Evolutionary conservation across 2,888 invertebrate genomes (phyloP).

Genomic region (Aphodius sticticus): DNA sequence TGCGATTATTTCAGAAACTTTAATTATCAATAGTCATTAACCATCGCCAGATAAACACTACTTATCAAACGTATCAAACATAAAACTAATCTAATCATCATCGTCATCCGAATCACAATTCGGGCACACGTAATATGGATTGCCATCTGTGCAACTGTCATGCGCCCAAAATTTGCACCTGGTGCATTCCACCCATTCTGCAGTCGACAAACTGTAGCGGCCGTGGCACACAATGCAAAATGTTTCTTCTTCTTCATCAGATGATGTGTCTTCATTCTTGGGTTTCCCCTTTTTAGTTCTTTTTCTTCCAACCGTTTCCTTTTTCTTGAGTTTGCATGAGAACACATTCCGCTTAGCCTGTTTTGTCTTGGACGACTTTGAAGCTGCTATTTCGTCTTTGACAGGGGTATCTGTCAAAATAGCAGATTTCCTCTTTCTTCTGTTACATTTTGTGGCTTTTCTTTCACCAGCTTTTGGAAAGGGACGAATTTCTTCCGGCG

Average conservation of each 20-base stretch:
- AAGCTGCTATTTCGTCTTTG: conserved; percentile 21
- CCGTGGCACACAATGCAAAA: too few species aligned
- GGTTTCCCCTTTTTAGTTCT: conserved; percentile 10
- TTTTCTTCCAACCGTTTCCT: conserved; percentile 8
- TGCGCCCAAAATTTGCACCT: too few species aligned
- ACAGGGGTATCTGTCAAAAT: conserved; percentile 24
- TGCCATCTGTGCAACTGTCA: too few species aligned
- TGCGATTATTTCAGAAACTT: conserved; percentile 14
- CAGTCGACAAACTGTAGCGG: too few species aligned
- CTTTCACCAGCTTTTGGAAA: conserved; percentile 26
- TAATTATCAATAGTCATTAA: conserved; percentile 15
- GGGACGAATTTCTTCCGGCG: conserved; percentile 1
- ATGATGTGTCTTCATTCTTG: conserved; percentile 9
- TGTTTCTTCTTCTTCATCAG: neutral
- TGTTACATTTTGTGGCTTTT: conserved; percentile 15
- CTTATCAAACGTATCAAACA: too few species aligned
- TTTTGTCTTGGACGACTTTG: conserved; percentile 10
- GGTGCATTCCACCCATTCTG: too few species aligned
- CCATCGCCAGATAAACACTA: conserved; percentile 14
- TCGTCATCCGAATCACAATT: too few species aligned
- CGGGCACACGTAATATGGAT: too few species aligned
- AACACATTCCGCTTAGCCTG: conserved; percentile 15
- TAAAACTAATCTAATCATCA: too few species aligned
- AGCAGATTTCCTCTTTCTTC: conserved; percentile 19
- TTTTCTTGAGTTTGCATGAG: conserved; percentile 7